Percentiles rank a stretch among this genome's conserved stretches.
Conservation (phyloP, 2,113 vertebrate species). For the Gallinago undulata region DNA sequence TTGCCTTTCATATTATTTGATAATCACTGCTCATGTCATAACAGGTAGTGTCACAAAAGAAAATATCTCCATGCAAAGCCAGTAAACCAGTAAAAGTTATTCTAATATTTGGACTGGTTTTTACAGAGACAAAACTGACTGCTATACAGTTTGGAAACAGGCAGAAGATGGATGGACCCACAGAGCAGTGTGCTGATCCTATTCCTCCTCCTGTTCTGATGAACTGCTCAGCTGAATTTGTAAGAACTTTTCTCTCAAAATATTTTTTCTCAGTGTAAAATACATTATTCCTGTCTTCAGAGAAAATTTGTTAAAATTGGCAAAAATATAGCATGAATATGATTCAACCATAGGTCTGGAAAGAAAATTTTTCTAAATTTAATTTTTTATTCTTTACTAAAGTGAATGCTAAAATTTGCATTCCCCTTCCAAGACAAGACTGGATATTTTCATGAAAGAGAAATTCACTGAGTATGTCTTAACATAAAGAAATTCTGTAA, state of each 20-base stretch:
- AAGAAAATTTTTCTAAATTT: background rate
- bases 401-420: background rate
- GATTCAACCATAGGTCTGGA: background rate
- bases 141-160: constrained; percentile 76
- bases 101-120: background rate
- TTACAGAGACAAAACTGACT: constrained; percentile 58
- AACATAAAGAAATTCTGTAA: background rate
- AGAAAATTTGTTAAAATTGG: background rate
- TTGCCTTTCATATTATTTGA: background rate
- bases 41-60: background rate
- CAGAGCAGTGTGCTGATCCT: constrained; percentile 82
- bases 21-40: background rate
- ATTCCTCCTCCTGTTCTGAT: background rate
- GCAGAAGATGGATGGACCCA: constrained; percentile 82
- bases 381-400: background rate
- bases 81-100: background rate
- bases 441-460: background rate
- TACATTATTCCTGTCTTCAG: background rate
- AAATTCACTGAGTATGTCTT: background rate
- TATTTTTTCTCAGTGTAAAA: background rate
- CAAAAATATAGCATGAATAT: background rate
- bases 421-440: background rate
- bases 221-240: constrained; percentile 67
- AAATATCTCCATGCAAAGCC: background rate
- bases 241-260: constrained; percentile 53